These are phyloP conservation scores for Dendrolimus houi DNA, from an alignment of 2,888 invertebrate species.

Conservation along the genomic window DNA sequence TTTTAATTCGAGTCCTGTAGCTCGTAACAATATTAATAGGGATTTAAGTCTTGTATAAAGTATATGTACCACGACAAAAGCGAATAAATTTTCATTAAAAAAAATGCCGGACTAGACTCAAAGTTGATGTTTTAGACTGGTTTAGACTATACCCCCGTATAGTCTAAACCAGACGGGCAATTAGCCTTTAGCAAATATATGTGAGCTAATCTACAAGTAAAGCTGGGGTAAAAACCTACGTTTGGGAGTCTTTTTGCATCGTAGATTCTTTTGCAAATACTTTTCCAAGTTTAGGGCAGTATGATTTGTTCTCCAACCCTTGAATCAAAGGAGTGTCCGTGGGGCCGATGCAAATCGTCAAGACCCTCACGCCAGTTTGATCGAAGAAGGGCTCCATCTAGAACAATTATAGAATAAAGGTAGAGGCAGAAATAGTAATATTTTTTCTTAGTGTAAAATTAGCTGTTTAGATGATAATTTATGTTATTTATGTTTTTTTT, in stretches of 20 bases:
- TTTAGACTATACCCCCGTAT: no score
- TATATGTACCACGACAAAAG: no score
- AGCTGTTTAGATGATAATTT: background rate
- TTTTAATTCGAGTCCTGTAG: no score
- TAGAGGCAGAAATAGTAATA: background rate
- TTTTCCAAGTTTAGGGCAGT: slow-evolving; percentile 14
- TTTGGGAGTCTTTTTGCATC: slow-evolving; percentile 11
- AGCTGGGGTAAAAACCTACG: slow-evolving; percentile 9
- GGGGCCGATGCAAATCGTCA: slow-evolving; percentile 31
- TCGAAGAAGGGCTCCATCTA: slow-evolving; percentile 29
- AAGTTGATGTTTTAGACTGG: no score
- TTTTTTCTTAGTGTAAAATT: background rate
- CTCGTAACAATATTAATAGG: no score
- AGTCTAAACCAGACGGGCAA: no score
- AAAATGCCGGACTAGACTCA: no score
- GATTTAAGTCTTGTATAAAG: no score
- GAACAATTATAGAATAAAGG: slow-evolving; percentile 4
- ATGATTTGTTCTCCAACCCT: slow-evolving; percentile 17
- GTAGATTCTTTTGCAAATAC: slow-evolving; percentile 1
- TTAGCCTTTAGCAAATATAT: no score
- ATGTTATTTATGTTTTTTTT: no score
- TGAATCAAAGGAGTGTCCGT: slow-evolving; percentile 32
- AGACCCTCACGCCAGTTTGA: slow-evolving; percentile 25
- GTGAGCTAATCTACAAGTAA: no score
- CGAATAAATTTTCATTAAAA: no score